Evolutionary conservation across 2,888 invertebrate genomes (phyloP).

Genomic region (Nomada fabriciana): DNA sequence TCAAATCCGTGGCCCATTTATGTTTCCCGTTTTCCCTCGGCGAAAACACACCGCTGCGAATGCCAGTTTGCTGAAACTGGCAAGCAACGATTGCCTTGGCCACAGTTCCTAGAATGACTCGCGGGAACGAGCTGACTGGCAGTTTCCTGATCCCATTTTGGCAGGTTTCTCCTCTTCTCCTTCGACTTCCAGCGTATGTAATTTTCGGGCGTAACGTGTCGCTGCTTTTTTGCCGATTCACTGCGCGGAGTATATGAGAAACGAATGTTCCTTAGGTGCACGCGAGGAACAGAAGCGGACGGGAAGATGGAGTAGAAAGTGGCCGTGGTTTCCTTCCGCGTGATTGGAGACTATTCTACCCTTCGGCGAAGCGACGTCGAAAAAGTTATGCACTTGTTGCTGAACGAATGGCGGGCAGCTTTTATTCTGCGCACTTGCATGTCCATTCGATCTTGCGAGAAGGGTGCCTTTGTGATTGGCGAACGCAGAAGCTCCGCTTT

Average conservation of each 20-base stretch:
- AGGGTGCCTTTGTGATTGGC: conserved; percentile 32
- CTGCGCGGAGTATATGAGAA: neutral
- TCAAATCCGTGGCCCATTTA: conserved; percentile 11
- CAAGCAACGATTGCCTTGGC: conserved; percentile 43
- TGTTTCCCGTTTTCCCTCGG: neutral
- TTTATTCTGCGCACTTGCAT: conserved; percentile 52
- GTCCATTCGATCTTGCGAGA: conserved; percentile 47
- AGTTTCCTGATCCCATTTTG: conserved; percentile 53
- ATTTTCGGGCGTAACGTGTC: conserved; percentile 27
- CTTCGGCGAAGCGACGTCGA: conserved; percentile 37
- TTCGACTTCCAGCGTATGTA: conserved; percentile 17
- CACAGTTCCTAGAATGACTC: conserved; percentile 48
- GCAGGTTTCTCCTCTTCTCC: conserved; percentile 18
- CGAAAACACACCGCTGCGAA: neutral
- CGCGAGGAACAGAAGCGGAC: conserved; percentile 12
- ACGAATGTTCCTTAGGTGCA: neutral
- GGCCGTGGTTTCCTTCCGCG: conserved; percentile 59
- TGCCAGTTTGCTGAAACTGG: conserved; percentile 27
- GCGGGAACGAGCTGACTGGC: conserved; percentile 58
- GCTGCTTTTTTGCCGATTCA: neutral
- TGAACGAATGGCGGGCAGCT: conserved; percentile 31
- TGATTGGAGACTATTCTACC: conserved; percentile 52
- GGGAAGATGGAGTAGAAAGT: conserved; percentile 37
- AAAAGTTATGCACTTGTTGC: conserved; percentile 71
- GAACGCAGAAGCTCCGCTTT: conserved; percentile 27